Conservation (phyloP, 2,113 vertebrate species). For the Limnothrissa miodon region DNA sequence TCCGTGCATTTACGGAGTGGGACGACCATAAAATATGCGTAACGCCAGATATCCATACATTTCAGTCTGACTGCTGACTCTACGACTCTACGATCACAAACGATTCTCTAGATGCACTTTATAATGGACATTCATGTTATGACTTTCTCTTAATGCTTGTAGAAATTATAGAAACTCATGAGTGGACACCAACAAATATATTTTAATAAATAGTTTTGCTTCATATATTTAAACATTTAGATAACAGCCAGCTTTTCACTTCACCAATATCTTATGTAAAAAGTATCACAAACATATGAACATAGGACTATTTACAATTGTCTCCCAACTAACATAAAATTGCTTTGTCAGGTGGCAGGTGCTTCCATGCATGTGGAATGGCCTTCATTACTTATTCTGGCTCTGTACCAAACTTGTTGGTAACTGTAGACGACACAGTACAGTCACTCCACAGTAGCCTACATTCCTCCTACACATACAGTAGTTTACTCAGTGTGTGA, state of each 20-base stretch:
- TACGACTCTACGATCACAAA: neutral
- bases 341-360: neutral
- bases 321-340: neutral
- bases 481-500: no score
- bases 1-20: no score
- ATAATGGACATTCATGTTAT: neutral
- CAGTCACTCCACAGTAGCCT: neutral
- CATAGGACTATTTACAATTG: neutral
- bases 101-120: neutral
- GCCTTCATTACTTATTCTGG: neutral
- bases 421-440: neutral
- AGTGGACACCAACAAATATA: neutral
- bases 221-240: neutral
- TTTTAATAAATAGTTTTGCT: neutral
- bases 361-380: neutral
- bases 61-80: constrained; percentile 26
- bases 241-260: no score
- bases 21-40: no score
- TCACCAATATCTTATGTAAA: neutral
- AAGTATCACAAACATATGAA: neutral
- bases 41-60: constrained; percentile 57
- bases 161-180: neutral
- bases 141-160: neutral
- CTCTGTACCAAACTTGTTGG: neutral
- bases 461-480: neutral